A percentile compares a stretch with the other conserved stretches of the same genome.
phyloP scores from a whole-genome alignment of 2,888 invertebrate species.

The Apamea sordens region DNA sequence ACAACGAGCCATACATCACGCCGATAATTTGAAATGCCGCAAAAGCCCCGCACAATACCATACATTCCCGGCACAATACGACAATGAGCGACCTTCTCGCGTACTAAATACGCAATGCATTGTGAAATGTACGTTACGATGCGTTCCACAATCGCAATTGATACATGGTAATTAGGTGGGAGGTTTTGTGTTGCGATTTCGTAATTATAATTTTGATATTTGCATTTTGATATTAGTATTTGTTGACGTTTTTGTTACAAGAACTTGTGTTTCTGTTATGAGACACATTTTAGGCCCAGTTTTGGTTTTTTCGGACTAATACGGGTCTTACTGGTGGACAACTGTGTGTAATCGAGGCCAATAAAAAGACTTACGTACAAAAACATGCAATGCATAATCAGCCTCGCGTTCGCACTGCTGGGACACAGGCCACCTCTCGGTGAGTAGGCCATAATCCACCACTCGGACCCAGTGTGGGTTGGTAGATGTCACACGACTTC shows the following conservation, averaged over 20 bases:
- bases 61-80: slow-evolving; percentile 63
- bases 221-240: neutral
- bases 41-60: slow-evolving; percentile 62
- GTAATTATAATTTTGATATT: slow-evolving; percentile 28
- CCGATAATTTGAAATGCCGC: slow-evolving; percentile 67
- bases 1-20: slow-evolving; percentile 59
- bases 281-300: neutral
- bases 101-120: slow-evolving; percentile 64
- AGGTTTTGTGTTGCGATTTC: slow-evolving; percentile 41
- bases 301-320: neutral
- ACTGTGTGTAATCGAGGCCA: neutral
- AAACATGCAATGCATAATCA: too few relatives aligned
- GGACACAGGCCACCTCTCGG: too few relatives aligned
- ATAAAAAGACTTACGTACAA: too few relatives aligned
- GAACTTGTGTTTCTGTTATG: neutral
- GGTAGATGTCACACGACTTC: too few relatives aligned
- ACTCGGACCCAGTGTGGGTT: too few relatives aligned
- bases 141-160: slow-evolving; percentile 55
- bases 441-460: too few relatives aligned
- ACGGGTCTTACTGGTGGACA: too few relatives aligned
- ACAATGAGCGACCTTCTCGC: slow-evolving; percentile 62
- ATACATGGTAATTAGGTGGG: slow-evolving; percentile 60
- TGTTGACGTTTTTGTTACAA: neutral
- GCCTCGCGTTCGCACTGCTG: too few relatives aligned
- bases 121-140: slow-evolving; percentile 55